phyloP scores from a whole-genome alignment of 2,113 vertebrate species.

The Hippocampus abdominalis region DNA sequence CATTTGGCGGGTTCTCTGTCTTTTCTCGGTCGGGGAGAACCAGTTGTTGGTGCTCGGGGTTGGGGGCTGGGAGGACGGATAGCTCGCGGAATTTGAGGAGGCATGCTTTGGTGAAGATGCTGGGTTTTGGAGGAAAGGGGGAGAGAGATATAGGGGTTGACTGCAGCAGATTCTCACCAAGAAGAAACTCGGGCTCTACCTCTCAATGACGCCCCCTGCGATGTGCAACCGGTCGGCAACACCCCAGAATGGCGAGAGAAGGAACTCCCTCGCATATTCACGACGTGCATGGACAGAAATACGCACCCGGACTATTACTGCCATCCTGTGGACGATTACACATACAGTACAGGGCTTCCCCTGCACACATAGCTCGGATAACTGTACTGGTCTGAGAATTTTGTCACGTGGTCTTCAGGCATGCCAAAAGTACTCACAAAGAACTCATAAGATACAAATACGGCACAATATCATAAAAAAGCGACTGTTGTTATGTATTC shows the following conservation, averaged over 20 bases:
- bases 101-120: slow-evolving; percentile 42
- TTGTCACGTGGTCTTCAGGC: neutral
- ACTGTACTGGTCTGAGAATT: neutral
- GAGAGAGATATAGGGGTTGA: no score
- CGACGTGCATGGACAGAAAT: slow-evolving; percentile 1
- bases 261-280: slow-evolving; percentile 74
- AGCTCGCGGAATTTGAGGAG: slow-evolving; percentile 50
- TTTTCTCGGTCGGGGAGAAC: slow-evolving; percentile 55
- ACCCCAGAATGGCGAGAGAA: slow-evolving; percentile 75
- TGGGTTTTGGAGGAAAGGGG: neutral
- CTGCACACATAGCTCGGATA: no score
- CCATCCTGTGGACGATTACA: slow-evolving; percentile 69
- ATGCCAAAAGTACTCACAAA: no score
- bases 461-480: no score
- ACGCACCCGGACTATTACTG: slow-evolving; percentile 61
- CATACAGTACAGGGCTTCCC: neutral
- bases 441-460: no score
- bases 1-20: slow-evolving; percentile 67
- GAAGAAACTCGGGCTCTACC: slow-evolving; percentile 5
- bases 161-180: neutral
- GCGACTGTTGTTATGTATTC: no score
- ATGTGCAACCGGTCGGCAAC: slow-evolving; percentile 62
- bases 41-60: slow-evolving; percentile 60
- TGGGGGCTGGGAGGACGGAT: slow-evolving; percentile 46
- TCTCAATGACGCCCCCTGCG: slow-evolving; percentile 35